Evolutionary conservation across 1,140 invertebrate species (phyloP).

Genomic region (Saxidomus purpurata): DNA sequence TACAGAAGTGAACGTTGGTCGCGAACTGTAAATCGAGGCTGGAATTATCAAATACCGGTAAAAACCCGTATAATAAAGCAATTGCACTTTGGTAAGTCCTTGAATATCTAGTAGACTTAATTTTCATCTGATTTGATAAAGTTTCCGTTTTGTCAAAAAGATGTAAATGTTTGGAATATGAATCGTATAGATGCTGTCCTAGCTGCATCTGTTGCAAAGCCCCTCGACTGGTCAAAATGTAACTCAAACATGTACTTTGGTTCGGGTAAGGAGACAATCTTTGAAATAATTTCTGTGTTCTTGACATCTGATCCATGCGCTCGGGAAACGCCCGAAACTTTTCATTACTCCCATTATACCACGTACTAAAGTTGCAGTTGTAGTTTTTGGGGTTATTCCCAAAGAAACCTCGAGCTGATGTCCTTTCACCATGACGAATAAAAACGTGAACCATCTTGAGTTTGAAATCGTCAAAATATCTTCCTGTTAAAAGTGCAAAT

Average conservation of each 20-base stretch:
- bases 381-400: constrained; percentile 90
- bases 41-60: constrained; percentile 88
- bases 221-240: constrained; percentile 91
- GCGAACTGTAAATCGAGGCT: constrained; percentile 87
- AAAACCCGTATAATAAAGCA: constrained; percentile 92
- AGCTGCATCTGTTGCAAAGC: constrained; percentile 92
- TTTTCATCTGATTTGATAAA: constrained; percentile 89
- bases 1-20: constrained; percentile 76
- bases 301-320: constrained; percentile 53
- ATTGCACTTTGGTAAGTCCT: constrained; percentile 96
- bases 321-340: constrained; percentile 68
- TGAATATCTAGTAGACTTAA: constrained; percentile 94
- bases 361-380: constrained; percentile 89
- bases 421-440: constrained; percentile 95
- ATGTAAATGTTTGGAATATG: constrained; percentile 89
- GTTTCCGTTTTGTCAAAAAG: constrained; percentile 86
- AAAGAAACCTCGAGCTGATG: constrained; percentile 92
- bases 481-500: too few species aligned
- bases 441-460: constrained; percentile 93
- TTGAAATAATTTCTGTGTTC: constrained; percentile 89
- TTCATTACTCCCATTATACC: constrained; percentile 74
- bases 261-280: constrained; percentile 92
- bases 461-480: constrained; percentile 89
- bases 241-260: constrained; percentile 89
- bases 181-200: constrained; percentile 90